Conservation (phyloP, 2,113 vertebrate genomes). For the Nematolebias whitei region DNA sequence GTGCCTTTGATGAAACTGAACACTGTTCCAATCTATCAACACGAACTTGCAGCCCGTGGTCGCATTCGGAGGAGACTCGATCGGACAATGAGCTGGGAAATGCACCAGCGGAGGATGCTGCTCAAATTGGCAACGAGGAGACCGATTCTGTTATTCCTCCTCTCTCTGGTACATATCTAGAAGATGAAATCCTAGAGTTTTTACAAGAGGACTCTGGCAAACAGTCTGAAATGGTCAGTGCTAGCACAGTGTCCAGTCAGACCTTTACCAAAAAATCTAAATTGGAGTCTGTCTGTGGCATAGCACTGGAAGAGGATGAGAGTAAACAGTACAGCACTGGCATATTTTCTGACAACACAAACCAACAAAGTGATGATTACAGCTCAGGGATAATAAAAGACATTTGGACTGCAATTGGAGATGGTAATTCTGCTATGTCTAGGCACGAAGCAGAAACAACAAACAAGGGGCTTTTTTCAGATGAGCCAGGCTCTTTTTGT, state of each 20-base stretch:
- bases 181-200: constrained; percentile 94
- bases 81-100: constrained; percentile 94
- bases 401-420: constrained; percentile 93
- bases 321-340: constrained; percentile 85
- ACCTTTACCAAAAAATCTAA: constrained; percentile 93
- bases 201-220: constrained; percentile 86
- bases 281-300: constrained; percentile 97
- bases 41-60: constrained; percentile 99
- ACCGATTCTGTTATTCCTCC: constrained; percentile 89
- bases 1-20: constrained; percentile 99
- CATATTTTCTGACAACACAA: constrained; percentile 83
- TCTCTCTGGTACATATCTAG: constrained; percentile 89
- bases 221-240: constrained; percentile 81
- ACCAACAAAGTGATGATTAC: constrained; percentile 88
- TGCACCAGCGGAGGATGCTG: constrained; percentile 87
- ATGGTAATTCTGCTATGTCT: constrained; percentile 76
- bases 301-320: constrained; percentile 91
- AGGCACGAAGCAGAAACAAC: constrained; percentile 80
- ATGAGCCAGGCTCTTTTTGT: constrained; percentile 84
- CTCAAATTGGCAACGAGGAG: constrained; percentile 88
- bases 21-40: constrained; percentile 99
- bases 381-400: constrained; percentile 98
- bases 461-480: constrained; percentile 84
- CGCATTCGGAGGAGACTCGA: constrained; percentile 97
- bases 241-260: constrained; percentile 84